Base-by-base conservation (phyloP, 2,797 vertebrate genomes). In the Naso thynnoides region DNA sequence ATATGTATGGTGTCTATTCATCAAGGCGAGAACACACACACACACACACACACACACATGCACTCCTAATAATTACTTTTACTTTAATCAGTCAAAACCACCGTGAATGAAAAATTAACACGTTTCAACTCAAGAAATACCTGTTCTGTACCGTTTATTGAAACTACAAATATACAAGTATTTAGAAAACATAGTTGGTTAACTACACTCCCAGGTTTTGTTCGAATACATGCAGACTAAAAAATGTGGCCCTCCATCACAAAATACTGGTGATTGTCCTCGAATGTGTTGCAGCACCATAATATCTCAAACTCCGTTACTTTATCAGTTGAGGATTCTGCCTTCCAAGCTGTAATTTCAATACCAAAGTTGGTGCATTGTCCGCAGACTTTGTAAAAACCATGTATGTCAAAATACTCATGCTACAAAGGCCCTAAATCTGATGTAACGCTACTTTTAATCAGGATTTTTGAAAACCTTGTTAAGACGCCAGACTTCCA, bases 1-100 rank as follows among this genome's bases (percentile, higher is more conserved):
- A 57, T 81, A 73, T 68, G 70, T 78, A 47, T 63, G 72, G 54
- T 73, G 39, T 59, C 39, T 27, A 26, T 79, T 67, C 68, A 60
- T 57, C 8, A 15, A 55, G 73, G 60, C 77, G 57, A 47, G 49
- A 47, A 42, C 52, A 42, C 39, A 73, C 70, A 49, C 50, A 27
- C 54, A 54, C 71, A 65, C 62, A 64, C 48, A 64, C 33, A 41
- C 33, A 49, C 26, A 13, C 23, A n/a, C 31, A 11, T 36, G 47
- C 45, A 44, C 36, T 19, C 15, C 8, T 21, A 42, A 11, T 16
- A 23, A 8, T 52, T 16, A 31, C n/a, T 18, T 45, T 1, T 29
- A 23, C 55, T 26, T 7, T 31, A n/a, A n/a, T n/a, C n/a, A n/a
- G n/a, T n/a, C n/a, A n/a, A n/a, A n/a, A n/a, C n/a, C n/a, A n/a